Base-by-base conservation (phyloP, 2,113 vertebrate species). In the Colistium nudipinnis region DNA sequence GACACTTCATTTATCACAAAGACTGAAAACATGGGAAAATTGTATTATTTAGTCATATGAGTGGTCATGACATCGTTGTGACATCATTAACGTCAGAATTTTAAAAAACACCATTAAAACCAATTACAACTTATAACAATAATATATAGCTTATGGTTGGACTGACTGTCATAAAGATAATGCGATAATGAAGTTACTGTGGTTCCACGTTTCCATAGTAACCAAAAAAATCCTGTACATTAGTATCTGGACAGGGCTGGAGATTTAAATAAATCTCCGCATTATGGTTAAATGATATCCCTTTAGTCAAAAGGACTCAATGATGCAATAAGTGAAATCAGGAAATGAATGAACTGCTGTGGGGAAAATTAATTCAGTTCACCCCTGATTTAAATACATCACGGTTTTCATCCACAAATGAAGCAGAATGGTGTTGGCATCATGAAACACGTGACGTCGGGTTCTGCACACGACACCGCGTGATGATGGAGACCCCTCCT, bases 401-500 rank as follows among this genome's bases (percentile, higher is more conserved):
- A 22, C 7, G 4, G 17, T 19, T 6, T 43, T 36, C 35, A 36
- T 36, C 35, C 4, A 10, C 35, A 36, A 36, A 36, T 36, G 10
- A 9, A 33, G 12, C 33, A 33, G 25, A 43, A 6, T 14, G 52
- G n/a, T 48, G 44, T 65, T 31, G 54, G 59, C 33, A 54, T 51
- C 31, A 52, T 55, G 70, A 69, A 48, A 75, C 66, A 74, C 12
- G 53, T 83, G 70, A 49, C 8, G 30, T 20, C 39, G 16, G 39
- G 14, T 9, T 61, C 56, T 41, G 53, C 66, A 24, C 63, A 25
- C 0, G 4, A 16, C 49, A 41, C 7, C 64, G 16, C 14, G 53
- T 74, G 44, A 78, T 27, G 19, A 1, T 20, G 57, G n/a, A 27
- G 2, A 13, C n/a, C 63, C 6, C 0, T 24, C 6, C 39, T 36